Evolutionary conservation across 2,888 invertebrate genomes (phyloP), one percentile per base, ranked within the genome.

Genomic region (Archips xylosteana): DNA sequence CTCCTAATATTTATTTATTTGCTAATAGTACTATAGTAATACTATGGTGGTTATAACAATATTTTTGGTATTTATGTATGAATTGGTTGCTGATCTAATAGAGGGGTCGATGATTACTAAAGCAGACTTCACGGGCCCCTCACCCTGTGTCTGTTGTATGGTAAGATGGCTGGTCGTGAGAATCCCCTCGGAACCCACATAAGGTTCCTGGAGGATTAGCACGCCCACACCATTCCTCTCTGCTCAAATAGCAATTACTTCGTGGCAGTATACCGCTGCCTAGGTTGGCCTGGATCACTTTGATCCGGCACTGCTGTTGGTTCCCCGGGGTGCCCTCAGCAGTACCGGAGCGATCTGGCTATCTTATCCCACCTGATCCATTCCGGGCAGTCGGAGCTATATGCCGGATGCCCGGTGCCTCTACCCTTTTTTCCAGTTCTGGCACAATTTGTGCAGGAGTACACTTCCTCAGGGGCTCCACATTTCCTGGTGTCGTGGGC

Each of bases 311-410:
- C 10, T 3, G 10, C 45, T 12, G 1, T 1, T 32, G 5, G 13
- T 39, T 74, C 13, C 69, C 10, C 23, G 0, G 75, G 78, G 36
- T 75, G 68, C 12, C 76, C 10, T n/a, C 67, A 65, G 12, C 78
- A 57, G 32, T 79, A 68, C 3, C 12, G 34, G 0, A 47, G 59
- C 0, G 47, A n/a, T 4, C 68, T 12, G 4, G 68, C 47, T 1
- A 68, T 32, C 1, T 34, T 2, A 12, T 68, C 68, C 68, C 68
- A 68, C 12, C 60, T 68, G 2, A 13, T 3, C 45, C 59, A 47
- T 15, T 62, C 62, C 2, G 39, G 62, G 13, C 62, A 62, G 1
- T 62, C 39, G 2, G 8, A 6, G 13, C 42, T 42, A 9, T 23
- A 62, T 15, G 62, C 62, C 4, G 62, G 62, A 15, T 62, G 62